These are phyloP conservation scores for Pectinophora gossypiella DNA, from an alignment of 1,140 invertebrate genomes.

Conservation along the genomic window DNA sequence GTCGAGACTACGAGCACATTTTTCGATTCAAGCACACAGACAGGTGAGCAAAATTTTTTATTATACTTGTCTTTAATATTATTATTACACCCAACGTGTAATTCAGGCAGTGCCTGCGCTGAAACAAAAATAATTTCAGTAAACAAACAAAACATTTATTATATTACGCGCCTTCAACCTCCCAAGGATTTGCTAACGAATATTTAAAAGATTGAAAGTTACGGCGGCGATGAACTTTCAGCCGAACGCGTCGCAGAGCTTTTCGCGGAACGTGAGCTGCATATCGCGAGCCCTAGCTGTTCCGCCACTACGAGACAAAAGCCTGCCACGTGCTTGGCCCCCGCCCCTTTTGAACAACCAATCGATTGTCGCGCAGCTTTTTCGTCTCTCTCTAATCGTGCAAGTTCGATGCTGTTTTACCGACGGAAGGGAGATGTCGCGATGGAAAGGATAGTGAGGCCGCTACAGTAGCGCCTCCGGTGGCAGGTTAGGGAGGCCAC, in stretches of 20 bases:
- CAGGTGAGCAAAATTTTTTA: slow-evolving; percentile 81
- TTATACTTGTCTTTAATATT: no score
- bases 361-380: slow-evolving; percentile 52
- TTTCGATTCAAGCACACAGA: slow-evolving; percentile 94
- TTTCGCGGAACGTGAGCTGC: slow-evolving; percentile 30
- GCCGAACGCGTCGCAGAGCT: slow-evolving; percentile 23
- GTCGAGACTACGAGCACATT: slow-evolving; percentile 94
- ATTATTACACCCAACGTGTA: no score
- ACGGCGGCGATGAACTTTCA: slow-evolving; percentile 20
- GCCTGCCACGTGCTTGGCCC: slow-evolving; percentile 60
- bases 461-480: slow-evolving; percentile 15
- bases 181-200: not conserved
- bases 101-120: no score
- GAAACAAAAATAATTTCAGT: not conserved
- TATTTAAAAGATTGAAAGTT: slow-evolving; percentile 17
- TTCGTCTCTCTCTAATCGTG: slow-evolving; percentile 39
- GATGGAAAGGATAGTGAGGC: slow-evolving; percentile 46
- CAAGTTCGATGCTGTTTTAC: slow-evolving; percentile 46
- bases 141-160: not conserved
- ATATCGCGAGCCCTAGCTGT: slow-evolving; percentile 37
- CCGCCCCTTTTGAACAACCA: slow-evolving; percentile 63
- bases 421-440: slow-evolving; percentile 61
- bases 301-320: slow-evolving; percentile 39
- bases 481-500: slow-evolving; percentile 27
- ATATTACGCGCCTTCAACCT: not conserved